Evolutionary conservation across 2,797 vertebrate genomes (phyloP).

Genomic region (Hydrophis major): DNA sequence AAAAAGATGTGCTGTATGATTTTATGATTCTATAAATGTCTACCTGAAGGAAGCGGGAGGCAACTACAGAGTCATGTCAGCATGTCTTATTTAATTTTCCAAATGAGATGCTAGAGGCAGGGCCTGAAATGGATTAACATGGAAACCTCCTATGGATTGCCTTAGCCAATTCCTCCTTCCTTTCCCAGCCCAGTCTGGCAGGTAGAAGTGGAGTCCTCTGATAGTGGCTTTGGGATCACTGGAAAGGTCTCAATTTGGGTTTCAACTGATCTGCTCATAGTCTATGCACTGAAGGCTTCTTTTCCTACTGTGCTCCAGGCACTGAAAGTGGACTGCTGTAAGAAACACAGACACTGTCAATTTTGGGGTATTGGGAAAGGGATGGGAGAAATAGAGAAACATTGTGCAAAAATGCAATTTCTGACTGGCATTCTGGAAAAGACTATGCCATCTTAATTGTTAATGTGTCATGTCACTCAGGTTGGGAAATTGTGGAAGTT

Average conservation of each 20-base stretch:
- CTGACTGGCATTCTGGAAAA: background rate
- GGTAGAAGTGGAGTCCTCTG: background rate
- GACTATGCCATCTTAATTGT: background rate
- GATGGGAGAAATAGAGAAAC: background rate
- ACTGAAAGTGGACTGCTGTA: background rate
- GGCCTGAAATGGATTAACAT: background rate
- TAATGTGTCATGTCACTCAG: background rate
- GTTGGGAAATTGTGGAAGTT: background rate
- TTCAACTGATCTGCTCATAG: background rate
- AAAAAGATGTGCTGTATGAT: background rate
- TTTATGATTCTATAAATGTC: accelerated
- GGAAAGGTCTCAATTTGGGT: background rate
- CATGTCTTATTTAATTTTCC: background rate
- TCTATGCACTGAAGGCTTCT: background rate
- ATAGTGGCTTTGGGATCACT: background rate
- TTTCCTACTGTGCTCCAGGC: background rate
- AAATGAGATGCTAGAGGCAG: background rate
- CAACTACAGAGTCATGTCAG: background rate
- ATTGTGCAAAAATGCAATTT: background rate
- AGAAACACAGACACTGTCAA: background rate
- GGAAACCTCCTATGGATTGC: background rate
- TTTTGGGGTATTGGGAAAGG: background rate
- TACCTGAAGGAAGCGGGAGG: slow-evolving; percentile 44
- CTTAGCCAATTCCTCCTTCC: background rate
- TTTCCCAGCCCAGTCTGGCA: background rate